Percentiles rank a stretch among this genome's conserved stretches.
Conservation (phyloP, 1,140 invertebrate genomes). For the Drosophila auraria region DNA sequence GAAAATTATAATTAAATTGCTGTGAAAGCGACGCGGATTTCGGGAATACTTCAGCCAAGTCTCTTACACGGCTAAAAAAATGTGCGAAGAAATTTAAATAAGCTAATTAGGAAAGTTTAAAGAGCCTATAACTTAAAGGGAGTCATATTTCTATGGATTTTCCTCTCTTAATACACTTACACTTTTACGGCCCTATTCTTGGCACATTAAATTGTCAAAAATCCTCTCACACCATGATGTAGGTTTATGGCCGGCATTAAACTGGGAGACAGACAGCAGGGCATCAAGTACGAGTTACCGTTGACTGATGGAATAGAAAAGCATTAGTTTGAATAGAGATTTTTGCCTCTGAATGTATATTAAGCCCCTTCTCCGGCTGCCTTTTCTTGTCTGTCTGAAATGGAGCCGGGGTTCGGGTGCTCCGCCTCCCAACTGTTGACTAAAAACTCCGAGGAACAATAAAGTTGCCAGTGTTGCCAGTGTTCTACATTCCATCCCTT, state of each 20-base stretch:
- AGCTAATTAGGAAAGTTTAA: slow-evolving; percentile 2
- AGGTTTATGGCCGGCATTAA: slow-evolving; percentile 4
- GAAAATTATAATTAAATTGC: slow-evolving; percentile 79
- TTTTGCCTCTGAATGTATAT: slow-evolving; percentile 9
- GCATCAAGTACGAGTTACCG: too few species aligned
- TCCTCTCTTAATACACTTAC: not conserved
- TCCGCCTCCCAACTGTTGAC: slow-evolving; percentile 17
- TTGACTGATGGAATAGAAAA: slow-evolving; percentile 1
- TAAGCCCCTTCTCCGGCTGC: not conserved
- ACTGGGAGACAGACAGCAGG: not conserved
- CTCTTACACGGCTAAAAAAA: slow-evolving; percentile 11
- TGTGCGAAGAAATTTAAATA: not conserved
- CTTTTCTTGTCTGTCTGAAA: not conserved
- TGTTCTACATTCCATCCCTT: slow-evolving; percentile 22
- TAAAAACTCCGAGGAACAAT: slow-evolving; percentile 46
- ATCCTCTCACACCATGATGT: not conserved
- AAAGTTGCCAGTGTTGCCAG: slow-evolving; percentile 39
- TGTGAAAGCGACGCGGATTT: slow-evolving; percentile 57
- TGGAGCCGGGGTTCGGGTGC: not conserved
- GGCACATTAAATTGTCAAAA: slow-evolving; percentile 8
- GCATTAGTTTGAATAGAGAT: slow-evolving; percentile 3
- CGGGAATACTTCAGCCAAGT: slow-evolving; percentile 25
- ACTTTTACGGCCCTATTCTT: not conserved
- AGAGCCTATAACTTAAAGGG: not conserved
- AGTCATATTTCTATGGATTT: too few species aligned